Conservation (phyloP, 2,888 invertebrate species). For the Yponomeuta malinellus region DNA sequence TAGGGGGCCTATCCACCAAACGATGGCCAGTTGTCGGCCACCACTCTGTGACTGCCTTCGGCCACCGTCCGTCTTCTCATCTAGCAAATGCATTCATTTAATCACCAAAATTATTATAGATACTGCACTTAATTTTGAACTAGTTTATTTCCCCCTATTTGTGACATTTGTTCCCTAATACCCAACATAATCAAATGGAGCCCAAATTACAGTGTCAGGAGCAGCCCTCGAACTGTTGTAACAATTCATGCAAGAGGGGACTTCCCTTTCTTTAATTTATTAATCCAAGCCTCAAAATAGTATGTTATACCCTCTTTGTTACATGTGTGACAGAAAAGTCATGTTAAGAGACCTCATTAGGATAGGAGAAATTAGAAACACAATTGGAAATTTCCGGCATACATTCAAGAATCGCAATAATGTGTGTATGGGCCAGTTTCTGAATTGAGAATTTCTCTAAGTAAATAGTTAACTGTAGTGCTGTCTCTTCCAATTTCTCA, state of each 20-base stretch:
- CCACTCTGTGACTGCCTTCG: no score
- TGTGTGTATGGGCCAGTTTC: no score
- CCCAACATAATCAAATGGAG: not conserved
- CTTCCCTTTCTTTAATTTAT: not conserved
- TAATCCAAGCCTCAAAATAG: not conserved
- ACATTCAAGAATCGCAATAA: not conserved
- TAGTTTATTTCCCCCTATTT: not conserved
- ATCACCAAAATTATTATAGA: no score
- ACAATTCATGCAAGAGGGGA: not conserved
- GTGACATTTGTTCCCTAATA: not conserved
- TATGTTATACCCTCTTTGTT: not conserved
- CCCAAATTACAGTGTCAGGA: not conserved
- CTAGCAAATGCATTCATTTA: no score
- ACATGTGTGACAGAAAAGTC: not conserved
- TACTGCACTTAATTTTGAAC: not conserved
- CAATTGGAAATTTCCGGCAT: not conserved
- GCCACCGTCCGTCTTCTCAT: no score
- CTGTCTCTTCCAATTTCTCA: no score
- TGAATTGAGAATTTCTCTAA: no score
- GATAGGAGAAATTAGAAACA: not conserved
- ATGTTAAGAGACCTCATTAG: not conserved
- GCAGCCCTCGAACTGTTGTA: not conserved
- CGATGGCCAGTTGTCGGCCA: no score
- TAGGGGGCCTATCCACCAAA: no score
- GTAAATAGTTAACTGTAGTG: no score